Percentiles rank a stretch among this genome's conserved stretches.
phyloP scores from a whole-genome alignment of 2,113 vertebrate genomes.

The Nanger granti region DNA sequence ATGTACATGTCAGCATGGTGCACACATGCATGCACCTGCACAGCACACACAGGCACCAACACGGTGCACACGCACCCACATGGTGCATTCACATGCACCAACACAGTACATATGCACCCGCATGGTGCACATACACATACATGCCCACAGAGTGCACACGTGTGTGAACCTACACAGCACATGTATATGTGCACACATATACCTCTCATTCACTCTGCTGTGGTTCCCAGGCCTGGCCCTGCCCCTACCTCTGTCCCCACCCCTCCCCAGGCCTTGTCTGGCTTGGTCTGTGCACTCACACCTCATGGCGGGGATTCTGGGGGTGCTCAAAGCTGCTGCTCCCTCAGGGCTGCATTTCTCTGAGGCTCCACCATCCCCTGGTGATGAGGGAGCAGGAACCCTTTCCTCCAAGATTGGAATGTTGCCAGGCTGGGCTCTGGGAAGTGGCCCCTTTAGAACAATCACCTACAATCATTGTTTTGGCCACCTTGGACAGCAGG shows the following conservation, averaged over 20 bases:
- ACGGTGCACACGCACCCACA: fast-evolving
- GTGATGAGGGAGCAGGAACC: no score
- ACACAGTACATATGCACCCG: not conserved
- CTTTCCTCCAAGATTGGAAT: not conserved
- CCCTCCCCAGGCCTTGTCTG: not conserved
- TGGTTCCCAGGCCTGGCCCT: fast-evolving
- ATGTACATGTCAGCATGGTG: not conserved
- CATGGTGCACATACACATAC: fast-evolving
- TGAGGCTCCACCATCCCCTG: not conserved
- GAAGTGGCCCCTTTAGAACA: not conserved
- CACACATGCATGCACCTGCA: not conserved
- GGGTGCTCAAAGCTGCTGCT: not conserved
- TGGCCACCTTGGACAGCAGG: fast-evolving
- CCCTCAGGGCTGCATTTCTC: not conserved
- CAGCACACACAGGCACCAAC: fast-evolving
- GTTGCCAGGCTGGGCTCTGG: not conserved
- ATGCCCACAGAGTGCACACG: not conserved
- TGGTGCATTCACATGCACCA: not conserved
- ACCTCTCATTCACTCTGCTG: fast-evolving
- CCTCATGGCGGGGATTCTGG: no score
- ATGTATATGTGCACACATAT: not conserved
- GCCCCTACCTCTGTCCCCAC: not conserved
- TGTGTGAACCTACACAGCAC: fast-evolving
- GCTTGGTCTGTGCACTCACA: not conserved
- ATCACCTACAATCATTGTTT: not conserved